phyloP scores from a whole-genome alignment of 2,888 invertebrate species.

The Bibio marci region DNA sequence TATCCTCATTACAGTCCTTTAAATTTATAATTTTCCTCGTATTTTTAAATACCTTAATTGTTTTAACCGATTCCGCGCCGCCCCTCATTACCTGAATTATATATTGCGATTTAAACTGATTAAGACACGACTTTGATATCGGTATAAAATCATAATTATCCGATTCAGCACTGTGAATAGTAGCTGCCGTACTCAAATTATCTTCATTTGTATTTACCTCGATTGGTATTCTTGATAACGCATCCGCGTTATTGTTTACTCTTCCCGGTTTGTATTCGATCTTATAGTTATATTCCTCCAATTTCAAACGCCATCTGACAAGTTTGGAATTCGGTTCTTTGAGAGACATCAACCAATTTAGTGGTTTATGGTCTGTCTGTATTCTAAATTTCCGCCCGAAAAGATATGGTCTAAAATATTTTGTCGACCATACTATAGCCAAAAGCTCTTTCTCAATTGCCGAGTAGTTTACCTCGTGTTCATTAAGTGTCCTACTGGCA shows the following conservation, averaged over 20 bases:
- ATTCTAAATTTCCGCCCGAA: conserved; percentile 16
- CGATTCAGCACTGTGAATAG: too few relatives aligned
- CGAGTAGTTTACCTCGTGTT: conserved; percentile 15
- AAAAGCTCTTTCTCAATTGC: conserved; percentile 22
- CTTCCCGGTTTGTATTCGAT: conserved; percentile 12
- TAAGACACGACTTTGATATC: too few relatives aligned
- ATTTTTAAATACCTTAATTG: too few relatives aligned
- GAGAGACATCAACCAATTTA: conserved; percentile 20
- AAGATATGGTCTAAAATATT: too few relatives aligned
- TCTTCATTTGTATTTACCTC: conserved; percentile 5
- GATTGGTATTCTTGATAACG: conserved; percentile 11
- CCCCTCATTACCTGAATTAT: too few relatives aligned
- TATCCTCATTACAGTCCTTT: too few relatives aligned
- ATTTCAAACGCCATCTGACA: conserved; percentile 20
- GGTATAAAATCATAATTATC: too few relatives aligned
- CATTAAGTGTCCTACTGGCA: conserved; percentile 16
- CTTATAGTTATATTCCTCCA: conserved; percentile 16
- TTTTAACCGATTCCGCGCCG: too few relatives aligned
- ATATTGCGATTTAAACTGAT: too few relatives aligned
- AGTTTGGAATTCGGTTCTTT: conserved; percentile 23
- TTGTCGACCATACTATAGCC: conserved; percentile 18
- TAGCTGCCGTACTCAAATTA: background rate
- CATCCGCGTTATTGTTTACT: conserved; percentile 12
- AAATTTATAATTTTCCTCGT: too few relatives aligned
- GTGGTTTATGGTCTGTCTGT: conserved; percentile 23